Base-by-base conservation (phyloP, 2,113 vertebrate species). In the Parus major region DNA sequence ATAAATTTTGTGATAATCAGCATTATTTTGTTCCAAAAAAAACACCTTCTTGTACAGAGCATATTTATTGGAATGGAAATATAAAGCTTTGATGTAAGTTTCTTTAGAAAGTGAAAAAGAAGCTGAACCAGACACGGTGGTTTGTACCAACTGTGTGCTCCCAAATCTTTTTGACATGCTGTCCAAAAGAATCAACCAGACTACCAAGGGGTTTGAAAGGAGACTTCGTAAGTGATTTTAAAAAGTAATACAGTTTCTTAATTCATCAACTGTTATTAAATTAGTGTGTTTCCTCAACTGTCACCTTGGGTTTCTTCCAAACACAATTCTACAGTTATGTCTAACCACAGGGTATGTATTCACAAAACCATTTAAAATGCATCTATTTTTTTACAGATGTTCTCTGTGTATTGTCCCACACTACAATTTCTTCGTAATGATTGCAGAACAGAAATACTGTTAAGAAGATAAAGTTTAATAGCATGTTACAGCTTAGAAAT, bases 91-190 rank as follows among this genome's bases (percentile, higher is more conserved):
- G 65, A 92, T 91, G 50, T 79, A 92, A 92, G 60, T 95, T 87
- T 86, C 39, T 61, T 83, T 47, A 86, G 76, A 86, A 96, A 94
- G n/a, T 79, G 52, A 71, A 96, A 90, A 90, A 91, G 27, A 95
- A 55, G 65, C 50, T 94, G 57, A 94, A 90, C 50, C 81, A 96
- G 90, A 94, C 86, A 80, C 1, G 2, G 29, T 82, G 42, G 57
- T 94, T 95, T 95, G 69, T 91, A 80, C 18, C 91, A 76, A 80
- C n/a, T 82, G 5, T 15, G 5, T 84, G 29, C 93, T 95, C 95
- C 88, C 87, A 96, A 97, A 97, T 97, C 84, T 91, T 97, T 97
- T 95, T 97, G 97, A 97, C 96, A 88, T 68, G 49, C 92, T 97
- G 96, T 97, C 97, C 63, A 83, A 82, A 95, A 90, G 90, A 95